Base-by-base conservation (phyloP, 2,888 invertebrate genomes). In the Drepana falcataria region DNA sequence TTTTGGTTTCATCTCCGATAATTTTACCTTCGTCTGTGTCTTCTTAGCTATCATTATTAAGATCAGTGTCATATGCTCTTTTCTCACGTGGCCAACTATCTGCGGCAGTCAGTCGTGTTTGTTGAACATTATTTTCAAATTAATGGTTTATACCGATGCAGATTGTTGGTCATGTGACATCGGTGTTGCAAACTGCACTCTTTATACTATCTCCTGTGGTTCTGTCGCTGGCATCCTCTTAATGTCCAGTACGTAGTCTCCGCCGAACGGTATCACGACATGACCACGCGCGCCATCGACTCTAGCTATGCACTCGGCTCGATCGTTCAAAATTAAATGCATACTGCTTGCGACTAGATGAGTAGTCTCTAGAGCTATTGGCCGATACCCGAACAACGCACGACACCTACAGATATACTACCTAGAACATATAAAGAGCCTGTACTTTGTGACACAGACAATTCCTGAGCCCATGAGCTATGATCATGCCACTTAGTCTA, bases 101-200 rank as follows among this genome's bases (percentile, higher is more conserved):
- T 87, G 74, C 61, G 54, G 9, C 48, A 40, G 48, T 44, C 53
- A 51, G 47, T 35, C 47, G 37, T 6, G 37, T 53, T 53, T 35
- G 37, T 40, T 2, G 40, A 6, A 51, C 21, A 54, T 53, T 35
- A 21, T 47, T 35, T 47, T 53, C 6, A 5, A 44, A 55, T 51
- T 33, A 35, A 21, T 35, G 44, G 33, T 48, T 49, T 52, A 48
- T 51, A 34, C 52, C 35, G 49, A 52, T 55, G 59, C 68, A 82
- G 80, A 84, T 73, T 68, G 82, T 80, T 85, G 73, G 76, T 82
- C 73, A 58, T 73, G 81, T 81, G 71, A 74, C 71, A 83, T 90
- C 89, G 88, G 91, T 91, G 90, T 91, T 91, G 91, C 91, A 91
- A 91, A 91, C 84, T 91, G 91, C 91, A 89, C 90, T 91, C 91